A percentile compares a stretch with the other conserved stretches of the same genome.
phyloP scores from a whole-genome alignment of 2,888 invertebrate species.

The Melinopterus prodromus region DNA sequence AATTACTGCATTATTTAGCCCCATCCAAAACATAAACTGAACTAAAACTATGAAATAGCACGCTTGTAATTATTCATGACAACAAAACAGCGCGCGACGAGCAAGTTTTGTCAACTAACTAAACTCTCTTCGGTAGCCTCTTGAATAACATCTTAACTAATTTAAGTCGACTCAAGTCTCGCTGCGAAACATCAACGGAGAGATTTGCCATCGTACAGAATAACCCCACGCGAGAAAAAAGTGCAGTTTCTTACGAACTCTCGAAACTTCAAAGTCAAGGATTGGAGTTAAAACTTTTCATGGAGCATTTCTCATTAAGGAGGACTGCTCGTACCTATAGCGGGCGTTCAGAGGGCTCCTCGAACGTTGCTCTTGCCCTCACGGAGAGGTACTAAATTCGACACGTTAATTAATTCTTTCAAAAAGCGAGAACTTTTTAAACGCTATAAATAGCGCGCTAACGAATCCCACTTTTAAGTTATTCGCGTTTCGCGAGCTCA shows the following conservation, averaged over 20 bases:
- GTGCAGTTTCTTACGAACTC: slow-evolving; percentile 8
- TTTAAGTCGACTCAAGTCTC: slow-evolving; percentile 11
- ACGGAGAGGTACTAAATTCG: slow-evolving; percentile 18
- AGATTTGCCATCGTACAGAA: slow-evolving; percentile 7
- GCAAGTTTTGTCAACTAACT: not conserved
- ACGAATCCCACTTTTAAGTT: slow-evolving; percentile 16
- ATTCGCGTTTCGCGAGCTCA: not conserved
- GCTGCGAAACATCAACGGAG: not conserved
- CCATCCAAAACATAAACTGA: not conserved
- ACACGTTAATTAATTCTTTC: slow-evolving; percentile 25
- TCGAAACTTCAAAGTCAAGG: slow-evolving; percentile 17
- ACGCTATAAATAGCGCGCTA: slow-evolving; percentile 21
- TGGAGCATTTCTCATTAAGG: slow-evolving; percentile 22
- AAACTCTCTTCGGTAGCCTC: not conserved
- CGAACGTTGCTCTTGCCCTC: slow-evolving; percentile 9
- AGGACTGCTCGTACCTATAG: not conserved
- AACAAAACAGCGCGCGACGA: not conserved
- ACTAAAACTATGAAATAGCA: not conserved
- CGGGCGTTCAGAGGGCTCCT: not conserved
- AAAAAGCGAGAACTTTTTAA: slow-evolving; percentile 17
- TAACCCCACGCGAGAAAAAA: slow-evolving; percentile 4
- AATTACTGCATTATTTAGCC: too few species aligned
- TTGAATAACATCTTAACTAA: slow-evolving; percentile 17
- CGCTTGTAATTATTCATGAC: not conserved
- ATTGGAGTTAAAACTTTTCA: slow-evolving; percentile 18